A percentile compares a stretch with the other conserved stretches of the same genome.
Evolutionary conservation across 2,113 vertebrate species (phyloP).

Genomic region (Labeo rohita): DNA sequence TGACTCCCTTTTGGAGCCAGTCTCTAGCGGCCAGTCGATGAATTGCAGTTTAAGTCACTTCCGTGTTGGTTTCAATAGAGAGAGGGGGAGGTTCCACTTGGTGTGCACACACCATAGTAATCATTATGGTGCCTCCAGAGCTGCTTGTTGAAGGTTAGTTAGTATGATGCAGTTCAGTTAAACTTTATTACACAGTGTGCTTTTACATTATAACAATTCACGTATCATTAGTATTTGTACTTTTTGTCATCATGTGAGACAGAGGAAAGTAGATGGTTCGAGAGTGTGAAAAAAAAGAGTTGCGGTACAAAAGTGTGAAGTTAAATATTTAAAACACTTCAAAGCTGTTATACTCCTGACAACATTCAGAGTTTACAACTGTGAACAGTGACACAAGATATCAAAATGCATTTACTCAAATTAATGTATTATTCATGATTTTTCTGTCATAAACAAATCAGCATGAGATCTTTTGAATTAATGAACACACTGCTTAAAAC

Average conservation of each 20-base stretch:
- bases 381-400: neutral
- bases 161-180: neutral
- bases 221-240: neutral
- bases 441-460: constrained; percentile 42
- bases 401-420: constrained; percentile 23
- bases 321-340: neutral
- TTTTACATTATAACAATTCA: neutral
- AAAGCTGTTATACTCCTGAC: neutral
- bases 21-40: too few species aligned
- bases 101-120: neutral
- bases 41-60: too few species aligned
- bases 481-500: constrained; percentile 11
- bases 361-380: constrained; percentile 19
- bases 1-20: too few species aligned
- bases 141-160: neutral
- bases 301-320: neutral
- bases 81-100: too few species aligned
- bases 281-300: neutral
- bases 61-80: too few species aligned
- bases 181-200: neutral
- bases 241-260: neutral
- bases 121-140: neutral
- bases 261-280: neutral
- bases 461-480: constrained; percentile 29
- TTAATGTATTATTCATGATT: constrained; percentile 38